phyloP scores from a whole-genome alignment of 2,797 vertebrate genomes.

The Pachyuromys duprasi region DNA sequence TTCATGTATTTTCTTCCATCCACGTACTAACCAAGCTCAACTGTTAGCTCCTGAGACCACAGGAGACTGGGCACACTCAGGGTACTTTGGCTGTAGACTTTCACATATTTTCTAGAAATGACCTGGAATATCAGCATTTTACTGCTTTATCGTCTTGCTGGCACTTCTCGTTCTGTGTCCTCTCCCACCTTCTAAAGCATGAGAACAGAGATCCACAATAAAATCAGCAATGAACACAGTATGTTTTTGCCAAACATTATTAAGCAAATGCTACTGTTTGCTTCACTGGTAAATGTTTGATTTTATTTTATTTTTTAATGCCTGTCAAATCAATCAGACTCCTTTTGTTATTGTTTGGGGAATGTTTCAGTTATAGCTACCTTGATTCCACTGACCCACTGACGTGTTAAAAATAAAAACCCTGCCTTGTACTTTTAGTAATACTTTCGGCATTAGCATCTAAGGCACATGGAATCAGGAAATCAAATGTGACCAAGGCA shows the following conservation, averaged over 20 bases:
- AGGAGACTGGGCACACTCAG: not conserved
- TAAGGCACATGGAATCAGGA: conserved; percentile 14
- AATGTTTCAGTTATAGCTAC: not conserved
- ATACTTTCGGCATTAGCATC: not conserved
- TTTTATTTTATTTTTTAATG: not conserved
- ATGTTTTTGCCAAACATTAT: not conserved
- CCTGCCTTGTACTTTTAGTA: not conserved
- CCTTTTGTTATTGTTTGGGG: not conserved
- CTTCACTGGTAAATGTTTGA: not conserved
- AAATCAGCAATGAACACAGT: not conserved
- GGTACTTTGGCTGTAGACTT: not conserved
- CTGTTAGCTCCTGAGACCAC: not conserved
- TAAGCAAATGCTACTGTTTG: not conserved
- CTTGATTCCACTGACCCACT: not conserved
- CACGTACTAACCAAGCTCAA: not conserved
- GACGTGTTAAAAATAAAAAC: not conserved
- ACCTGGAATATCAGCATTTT: not conserved
- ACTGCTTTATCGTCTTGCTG: not conserved
- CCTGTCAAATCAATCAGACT: not conserved
- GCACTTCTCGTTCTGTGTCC: not conserved
- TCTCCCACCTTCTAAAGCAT: not conserved
- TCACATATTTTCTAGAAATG: not conserved
- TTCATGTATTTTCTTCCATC: not conserved
- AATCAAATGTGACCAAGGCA: conserved; percentile 54
- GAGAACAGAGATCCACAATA: not conserved